Evolutionary conservation across 2,797 vertebrate species (phyloP), one percentile per base, ranked within the genome.

Genomic region (Notamacropus eugenii): DNA sequence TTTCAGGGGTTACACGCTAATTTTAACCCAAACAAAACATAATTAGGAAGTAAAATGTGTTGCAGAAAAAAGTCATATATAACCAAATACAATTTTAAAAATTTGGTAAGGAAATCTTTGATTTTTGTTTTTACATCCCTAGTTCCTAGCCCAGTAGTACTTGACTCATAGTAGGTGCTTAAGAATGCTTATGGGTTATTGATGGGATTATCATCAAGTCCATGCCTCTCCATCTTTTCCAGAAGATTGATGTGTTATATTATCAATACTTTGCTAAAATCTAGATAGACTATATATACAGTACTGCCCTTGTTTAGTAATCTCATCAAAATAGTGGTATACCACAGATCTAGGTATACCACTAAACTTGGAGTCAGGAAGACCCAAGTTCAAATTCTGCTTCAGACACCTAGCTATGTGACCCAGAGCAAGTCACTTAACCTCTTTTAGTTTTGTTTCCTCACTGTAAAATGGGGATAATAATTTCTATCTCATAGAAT

Each of bases 1-100:
- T 12, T 82, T 74, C 50, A 91, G 14, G n/a, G 92, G 59, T 62
- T 92, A 54, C 40, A 94, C 29, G 90, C 93, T 95, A 91, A 93
- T 90, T 82, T 90, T 93, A 46, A 93, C 55, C 54, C 92, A 93
- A 90, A 57, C 9, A 55, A 57, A 91, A 55, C 74, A 58, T 96
- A 97, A 95, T 94, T 40, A 56, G 82, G 31, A 67, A 74, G 46
- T 29, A 90, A 93, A 67, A 55, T 92, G 50, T 16, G 40, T 62
- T 94, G 8, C 31, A 57, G n/a, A 92, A 82, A 90, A 96, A 58
- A 13, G n/a, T 74, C 34, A 12, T n/a, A 46, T 40, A 8, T 52
- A 29, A 28, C 52, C 95, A 91, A 59, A 40, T 74, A 46, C 29
- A 94, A 27, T 95, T 55, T 50, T 67, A 40, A 40, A 52, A 82